Base-by-base conservation (phyloP, 2,797 vertebrate species). In the Acipenser transmontanus region DNA sequence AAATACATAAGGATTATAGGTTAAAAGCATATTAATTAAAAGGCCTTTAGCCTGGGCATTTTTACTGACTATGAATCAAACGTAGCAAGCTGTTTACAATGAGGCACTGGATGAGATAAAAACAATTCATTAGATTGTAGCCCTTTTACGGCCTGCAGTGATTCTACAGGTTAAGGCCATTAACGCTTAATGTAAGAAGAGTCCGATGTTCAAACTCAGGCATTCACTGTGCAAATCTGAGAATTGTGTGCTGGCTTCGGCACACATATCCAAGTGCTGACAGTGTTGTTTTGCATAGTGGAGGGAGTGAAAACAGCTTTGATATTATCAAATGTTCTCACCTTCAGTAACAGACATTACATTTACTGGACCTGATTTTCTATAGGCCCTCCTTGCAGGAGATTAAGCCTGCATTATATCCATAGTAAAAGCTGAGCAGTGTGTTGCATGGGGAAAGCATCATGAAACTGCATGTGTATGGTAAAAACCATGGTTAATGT, bases 151-250 rank as follows among this genome's bases (percentile, higher is more conserved):
- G 51, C 17, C 50, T 10, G 47, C 13, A 13, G 62, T 69, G 60
- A 63, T 67, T 50, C 50, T 9, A 50, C 70, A 73, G 75, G 69
- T 74, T 65, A 68, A 69, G 73, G 49, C 57, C 6, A 66, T 63
- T 69, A 71, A 74, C 69, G 74, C 64, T 11, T 64, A 57, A 59
- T 70, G 50, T 62, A 62, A 66, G 66, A 63, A 66, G 66, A 61
- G 52, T 10, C 66, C 65, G 70, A 73, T 65, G 69, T 68, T 72
- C 75, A 74, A 77, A 79, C 77, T 77, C 76, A 78, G 73, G 71
- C 72, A 72, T 66, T 57, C 65, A 65, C 67, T 75, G 79, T 80
- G 77, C 76, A 80, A 77, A 78, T 78, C 69, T 74, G 74, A 70
- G 77, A 61, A 62, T 66, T 72, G 60, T 76, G 66, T 69, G 75